A percentile compares a stretch with the other conserved stretches of the same genome.
These are phyloP conservation scores for Oxytorus armatus DNA, from an alignment of 2,888 invertebrate species.

Conservation along the genomic window DNA sequence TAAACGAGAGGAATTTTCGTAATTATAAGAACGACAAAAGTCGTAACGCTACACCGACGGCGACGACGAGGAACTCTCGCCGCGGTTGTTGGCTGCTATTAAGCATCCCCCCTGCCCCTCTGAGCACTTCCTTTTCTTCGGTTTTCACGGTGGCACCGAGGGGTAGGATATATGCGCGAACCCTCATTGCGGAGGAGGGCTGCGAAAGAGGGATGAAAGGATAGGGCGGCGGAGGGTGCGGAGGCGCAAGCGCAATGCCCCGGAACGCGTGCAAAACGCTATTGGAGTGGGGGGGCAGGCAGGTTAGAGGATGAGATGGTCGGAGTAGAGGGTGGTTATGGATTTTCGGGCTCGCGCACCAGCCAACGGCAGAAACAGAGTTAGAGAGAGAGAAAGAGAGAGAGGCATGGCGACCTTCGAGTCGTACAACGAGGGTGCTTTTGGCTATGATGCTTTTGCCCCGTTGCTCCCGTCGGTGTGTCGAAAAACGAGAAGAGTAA, in stretches of 20 bases:
- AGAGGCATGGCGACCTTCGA: constrained; percentile 75
- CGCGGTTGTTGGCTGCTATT: constrained; percentile 56
- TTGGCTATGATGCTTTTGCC: constrained; percentile 28
- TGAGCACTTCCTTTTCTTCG: constrained; percentile 54
- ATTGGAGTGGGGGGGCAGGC: constrained; percentile 43
- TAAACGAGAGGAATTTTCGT: constrained; percentile 59
- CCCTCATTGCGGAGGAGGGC: constrained; percentile 20
- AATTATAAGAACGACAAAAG: constrained; percentile 64
- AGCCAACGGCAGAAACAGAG: constrained; percentile 48
- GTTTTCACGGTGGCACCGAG: constrained; percentile 20
- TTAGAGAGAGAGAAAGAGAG: not conserved
- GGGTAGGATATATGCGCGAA: constrained; percentile 24
- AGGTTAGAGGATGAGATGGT: constrained; percentile 8
- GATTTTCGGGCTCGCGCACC: constrained; percentile 77
- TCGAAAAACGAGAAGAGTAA: constrained; percentile 18
- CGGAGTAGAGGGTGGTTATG: constrained; percentile 77
- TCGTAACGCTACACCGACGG: constrained; percentile 48
- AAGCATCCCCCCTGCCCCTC: constrained; percentile 15
- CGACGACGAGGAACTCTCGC: constrained; percentile 40
- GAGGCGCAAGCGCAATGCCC: constrained; percentile 75
- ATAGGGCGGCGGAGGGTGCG: constrained; percentile 62
- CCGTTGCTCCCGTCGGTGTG: not conserved
- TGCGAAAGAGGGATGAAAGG: constrained; percentile 16
- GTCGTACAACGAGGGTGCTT: constrained; percentile 49
- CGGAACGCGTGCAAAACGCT: constrained; percentile 69